phyloP scores from a whole-genome alignment of 2,888 invertebrate genomes.

The Stenichneumon culpator region DNA sequence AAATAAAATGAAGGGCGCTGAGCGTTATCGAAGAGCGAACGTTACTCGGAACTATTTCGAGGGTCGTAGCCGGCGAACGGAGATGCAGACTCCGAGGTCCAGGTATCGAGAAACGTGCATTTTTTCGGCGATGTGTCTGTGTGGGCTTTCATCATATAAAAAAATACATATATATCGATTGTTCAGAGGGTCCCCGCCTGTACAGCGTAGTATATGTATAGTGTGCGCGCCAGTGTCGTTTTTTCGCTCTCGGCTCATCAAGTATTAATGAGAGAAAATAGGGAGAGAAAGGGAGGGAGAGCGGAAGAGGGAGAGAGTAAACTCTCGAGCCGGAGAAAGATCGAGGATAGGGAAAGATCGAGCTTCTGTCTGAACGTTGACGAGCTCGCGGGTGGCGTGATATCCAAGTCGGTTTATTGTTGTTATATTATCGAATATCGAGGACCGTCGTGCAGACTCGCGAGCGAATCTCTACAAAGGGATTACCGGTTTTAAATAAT shows the following conservation, averaged over 20 bases:
- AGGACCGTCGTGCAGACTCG: not conserved
- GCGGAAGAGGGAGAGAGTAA: not conserved
- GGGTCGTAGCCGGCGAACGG: not conserved
- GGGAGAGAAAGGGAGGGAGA: constrained; percentile 3
- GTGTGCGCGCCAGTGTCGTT: constrained; percentile 15
- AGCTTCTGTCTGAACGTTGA: constrained; percentile 24
- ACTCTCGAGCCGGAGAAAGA: constrained; percentile 21
- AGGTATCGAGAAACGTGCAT: not conserved
- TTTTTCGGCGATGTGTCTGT: not conserved
- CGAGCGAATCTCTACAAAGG: not conserved
- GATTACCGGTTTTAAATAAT: not conserved
- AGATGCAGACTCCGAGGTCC: not conserved
- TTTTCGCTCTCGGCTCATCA: constrained; percentile 43
- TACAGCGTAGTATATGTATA: not conserved
- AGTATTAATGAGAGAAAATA: constrained; percentile 58
- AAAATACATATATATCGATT: constrained; percentile 41
- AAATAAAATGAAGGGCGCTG: not conserved
- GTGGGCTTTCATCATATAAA: not conserved
- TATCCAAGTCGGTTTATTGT: not conserved
- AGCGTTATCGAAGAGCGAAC: not conserved
- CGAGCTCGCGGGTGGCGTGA: not conserved
- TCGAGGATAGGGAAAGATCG: constrained; percentile 12
- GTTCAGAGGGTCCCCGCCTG: not conserved
- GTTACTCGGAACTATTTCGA: not conserved
- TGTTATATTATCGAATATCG: constrained; percentile 35